Evolutionary conservation across 2,113 vertebrate species (phyloP).

Genomic region (Melanocharis versteri): DNA sequence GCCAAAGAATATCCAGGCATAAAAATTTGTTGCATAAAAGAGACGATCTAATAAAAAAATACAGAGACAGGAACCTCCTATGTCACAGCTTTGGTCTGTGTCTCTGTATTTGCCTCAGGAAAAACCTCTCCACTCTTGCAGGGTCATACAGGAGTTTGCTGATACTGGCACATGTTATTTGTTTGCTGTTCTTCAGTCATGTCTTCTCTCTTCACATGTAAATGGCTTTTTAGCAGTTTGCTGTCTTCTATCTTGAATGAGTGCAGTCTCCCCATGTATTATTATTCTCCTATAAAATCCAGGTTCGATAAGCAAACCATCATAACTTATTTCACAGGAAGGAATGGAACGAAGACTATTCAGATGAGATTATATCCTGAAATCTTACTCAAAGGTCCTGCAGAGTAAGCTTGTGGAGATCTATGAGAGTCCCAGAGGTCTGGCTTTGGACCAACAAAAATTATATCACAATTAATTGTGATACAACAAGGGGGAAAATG

Average conservation of each 20-base stretch:
- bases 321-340: not conserved
- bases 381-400: not conserved
- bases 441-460: not conserved
- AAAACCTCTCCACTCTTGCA: not conserved
- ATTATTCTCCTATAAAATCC: not conserved
- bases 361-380: not conserved
- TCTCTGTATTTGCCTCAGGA: not conserved
- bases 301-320: not conserved
- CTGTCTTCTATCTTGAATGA: not conserved
- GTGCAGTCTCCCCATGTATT: not conserved
- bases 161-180: not conserved
- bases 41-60: not conserved
- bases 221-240: not conserved
- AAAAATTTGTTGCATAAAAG: not conserved
- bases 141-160: not conserved
- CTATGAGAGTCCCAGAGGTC: not conserved
- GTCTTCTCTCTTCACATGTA: not conserved
- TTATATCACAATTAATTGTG: not conserved
- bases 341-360: not conserved
- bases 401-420: not conserved
- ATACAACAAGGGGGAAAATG: not conserved
- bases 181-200: not conserved
- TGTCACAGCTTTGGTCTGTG: not conserved
- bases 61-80: not conserved
- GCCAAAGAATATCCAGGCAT: constrained; percentile 45